Evolutionary conservation across 2,113 vertebrate genomes (phyloP).

Genomic region (Saguinus midas): DNA sequence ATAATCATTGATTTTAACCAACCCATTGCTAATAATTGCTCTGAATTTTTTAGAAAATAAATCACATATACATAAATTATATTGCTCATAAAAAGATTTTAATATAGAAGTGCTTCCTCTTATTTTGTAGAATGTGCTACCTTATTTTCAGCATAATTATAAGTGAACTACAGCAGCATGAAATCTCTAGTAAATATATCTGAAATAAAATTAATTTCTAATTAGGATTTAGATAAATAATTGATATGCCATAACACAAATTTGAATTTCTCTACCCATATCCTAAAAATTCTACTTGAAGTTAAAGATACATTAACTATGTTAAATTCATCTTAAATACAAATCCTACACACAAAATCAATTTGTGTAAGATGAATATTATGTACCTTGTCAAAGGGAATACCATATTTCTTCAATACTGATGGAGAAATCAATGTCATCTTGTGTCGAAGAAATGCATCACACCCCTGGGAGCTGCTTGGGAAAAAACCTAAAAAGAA

Average conservation of each 20-base stretch:
- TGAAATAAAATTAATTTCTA: constrained; percentile 39
- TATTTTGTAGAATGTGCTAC: not conserved
- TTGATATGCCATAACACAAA: constrained; percentile 8
- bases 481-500: constrained; percentile 93
- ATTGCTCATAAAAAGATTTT: not conserved
- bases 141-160: constrained; percentile 19
- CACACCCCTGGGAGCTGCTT: constrained; percentile 93
- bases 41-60: not conserved
- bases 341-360: not conserved
- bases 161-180: not conserved
- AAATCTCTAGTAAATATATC: constrained; percentile 35
- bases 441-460: constrained; percentile 98
- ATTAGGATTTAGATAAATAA: not conserved
- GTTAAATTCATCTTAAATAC: not conserved
- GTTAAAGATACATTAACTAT: not conserved
- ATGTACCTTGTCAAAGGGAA: constrained; percentile 97
- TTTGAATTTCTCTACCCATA: constrained; percentile 5
- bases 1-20: not conserved
- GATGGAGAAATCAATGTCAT: constrained; percentile 98
- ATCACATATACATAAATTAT: not conserved
- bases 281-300: not conserved
- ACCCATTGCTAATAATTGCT: not conserved
- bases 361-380: constrained; percentile 35
- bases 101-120: not conserved
- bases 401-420: constrained; percentile 95